Evolutionary conservation across 1,140 invertebrate genomes (phyloP).

Genomic region (Drosophila nigromelanica): DNA sequence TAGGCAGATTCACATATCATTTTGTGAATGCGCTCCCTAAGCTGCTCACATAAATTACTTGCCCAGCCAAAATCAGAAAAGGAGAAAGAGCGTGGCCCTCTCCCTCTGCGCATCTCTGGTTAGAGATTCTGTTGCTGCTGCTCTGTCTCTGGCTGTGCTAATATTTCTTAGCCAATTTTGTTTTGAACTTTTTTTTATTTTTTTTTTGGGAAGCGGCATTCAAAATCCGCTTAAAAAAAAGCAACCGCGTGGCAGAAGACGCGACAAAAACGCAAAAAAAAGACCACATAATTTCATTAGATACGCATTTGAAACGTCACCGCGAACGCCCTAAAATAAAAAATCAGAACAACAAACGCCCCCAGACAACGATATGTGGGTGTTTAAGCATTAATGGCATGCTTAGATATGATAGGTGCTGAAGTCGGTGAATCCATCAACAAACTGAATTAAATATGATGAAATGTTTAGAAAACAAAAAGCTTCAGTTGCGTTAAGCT

Average conservation of each 20-base stretch:
- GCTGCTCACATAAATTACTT: slow-evolving; percentile 74
- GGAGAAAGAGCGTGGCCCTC: slow-evolving; percentile 4
- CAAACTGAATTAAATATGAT: neutral
- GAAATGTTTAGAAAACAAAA: neutral
- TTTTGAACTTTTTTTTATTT: slow-evolving; percentile 28
- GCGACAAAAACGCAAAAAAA: slow-evolving; percentile 45
- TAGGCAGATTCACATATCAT: slow-evolving; percentile 37
- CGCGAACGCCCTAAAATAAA: slow-evolving; percentile 3
- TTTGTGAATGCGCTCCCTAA: slow-evolving; percentile 43
- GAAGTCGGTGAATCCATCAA: neutral
- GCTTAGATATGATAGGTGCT: neutral
- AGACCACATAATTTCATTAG: slow-evolving; percentile 32
- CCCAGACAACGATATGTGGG: slow-evolving; percentile 3
- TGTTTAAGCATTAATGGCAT: neutral
- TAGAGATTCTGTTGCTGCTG: slow-evolving; percentile 9
- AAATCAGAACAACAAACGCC: slow-evolving; percentile 16
- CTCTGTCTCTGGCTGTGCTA: slow-evolving; percentile 11
- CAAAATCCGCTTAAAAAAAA: slow-evolving; percentile 74
- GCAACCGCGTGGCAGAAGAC: slow-evolving; percentile 40
- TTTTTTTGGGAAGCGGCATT: slow-evolving; percentile 45
- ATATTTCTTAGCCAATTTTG: slow-evolving; percentile 67
- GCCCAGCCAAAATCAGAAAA: slow-evolving; percentile 24
- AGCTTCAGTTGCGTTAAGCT: neutral
- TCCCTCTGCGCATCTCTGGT: neutral
- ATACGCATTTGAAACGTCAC: slow-evolving; percentile 9